Percentiles rank a stretch among this genome's conserved stretches.
Conservation (phyloP, 37 sponge, comb jelly and placozoan species). For the Haliclona indistincta region DNA sequence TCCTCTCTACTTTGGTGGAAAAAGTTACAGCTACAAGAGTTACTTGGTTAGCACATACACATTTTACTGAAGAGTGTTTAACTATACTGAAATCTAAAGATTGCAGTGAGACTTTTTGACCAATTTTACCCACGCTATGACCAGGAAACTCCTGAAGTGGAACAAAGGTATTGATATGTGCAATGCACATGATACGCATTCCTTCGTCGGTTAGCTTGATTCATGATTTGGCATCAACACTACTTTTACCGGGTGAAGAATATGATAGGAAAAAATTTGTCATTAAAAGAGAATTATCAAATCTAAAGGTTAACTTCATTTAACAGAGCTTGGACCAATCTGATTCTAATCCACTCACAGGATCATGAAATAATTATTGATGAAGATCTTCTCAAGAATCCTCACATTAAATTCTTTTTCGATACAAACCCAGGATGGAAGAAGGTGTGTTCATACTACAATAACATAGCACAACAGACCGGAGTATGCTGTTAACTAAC, state of each 20-base stretch:
- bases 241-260: conserved; percentile 5
- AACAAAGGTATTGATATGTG: no score
- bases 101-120: background rate
- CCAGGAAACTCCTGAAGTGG: conserved; percentile 35
- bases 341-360: no score
- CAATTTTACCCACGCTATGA: conserved; percentile 54
- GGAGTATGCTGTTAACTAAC: no score
- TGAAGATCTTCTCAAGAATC: conserved; percentile 38
- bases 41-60: no score
- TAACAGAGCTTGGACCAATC: no score
- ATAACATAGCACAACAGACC: no score
- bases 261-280: conserved; percentile 59
- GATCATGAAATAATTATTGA: conserved; percentile 29
- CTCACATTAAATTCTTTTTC: conserved; percentile 72
- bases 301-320: no score
- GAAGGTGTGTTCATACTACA: no score
- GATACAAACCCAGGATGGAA: conserved; percentile 72
- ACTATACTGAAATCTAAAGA: no score
- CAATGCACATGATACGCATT: no score
- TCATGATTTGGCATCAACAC: conserved; percentile 39
- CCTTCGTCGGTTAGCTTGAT: no score
- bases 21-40: conserved; percentile 85
- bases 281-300: conserved; percentile 28
- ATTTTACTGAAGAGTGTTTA: no score
- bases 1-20: conserved; percentile 56